A percentile compares a stretch with the other conserved stretches of the same genome.
Evolutionary conservation across 2,888 invertebrate species (phyloP).

Genomic region (Mythimna pallens): DNA sequence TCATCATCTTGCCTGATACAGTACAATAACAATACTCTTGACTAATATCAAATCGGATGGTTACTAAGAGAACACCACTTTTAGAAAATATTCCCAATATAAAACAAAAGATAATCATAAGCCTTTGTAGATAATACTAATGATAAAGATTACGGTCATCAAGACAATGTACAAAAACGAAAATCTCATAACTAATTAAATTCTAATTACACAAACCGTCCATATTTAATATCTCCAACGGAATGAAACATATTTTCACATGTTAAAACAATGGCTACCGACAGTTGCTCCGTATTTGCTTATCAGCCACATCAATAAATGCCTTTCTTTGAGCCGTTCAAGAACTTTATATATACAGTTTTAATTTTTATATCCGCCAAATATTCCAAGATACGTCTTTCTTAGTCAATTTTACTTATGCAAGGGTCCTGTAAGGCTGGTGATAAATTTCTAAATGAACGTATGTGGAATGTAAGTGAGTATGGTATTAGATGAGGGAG

Average conservation of each 20-base stretch:
- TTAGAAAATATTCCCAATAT: constrained; percentile 21
- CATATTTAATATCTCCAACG: constrained; percentile 80
- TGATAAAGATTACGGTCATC: constrained; percentile 20
- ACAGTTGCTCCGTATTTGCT: constrained; percentile 82
- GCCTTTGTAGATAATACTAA: constrained; percentile 13
- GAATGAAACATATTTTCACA: constrained; percentile 85
- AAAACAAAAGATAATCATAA: constrained; percentile 39
- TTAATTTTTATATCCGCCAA: constrained; percentile 81
- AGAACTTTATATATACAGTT: constrained; percentile 84
- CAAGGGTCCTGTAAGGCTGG: constrained; percentile 57
- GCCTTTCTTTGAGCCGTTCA: constrained; percentile 83
- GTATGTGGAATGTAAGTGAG: constrained; percentile 75
- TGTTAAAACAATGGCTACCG: constrained; percentile 88
- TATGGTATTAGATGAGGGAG: constrained; percentile 80
- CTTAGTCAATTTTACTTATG: background rate
- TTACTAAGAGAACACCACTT: background rate
- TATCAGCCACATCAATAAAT: constrained; percentile 86
- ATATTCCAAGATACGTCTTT: constrained; percentile 58
- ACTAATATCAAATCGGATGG: background rate
- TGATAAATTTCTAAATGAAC: constrained; percentile 68
- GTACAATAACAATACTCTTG: constrained; percentile 6
- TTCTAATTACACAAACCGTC: constrained; percentile 81
- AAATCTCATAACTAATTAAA: constrained; percentile 79
- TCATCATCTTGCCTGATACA: constrained; percentile 31
- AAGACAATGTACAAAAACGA: constrained; percentile 55